A percentile compares a stretch with the other conserved stretches of the same genome.
phyloP scores from a whole-genome alignment of 1,140 invertebrate species.

The Colletes gigas region DNA sequence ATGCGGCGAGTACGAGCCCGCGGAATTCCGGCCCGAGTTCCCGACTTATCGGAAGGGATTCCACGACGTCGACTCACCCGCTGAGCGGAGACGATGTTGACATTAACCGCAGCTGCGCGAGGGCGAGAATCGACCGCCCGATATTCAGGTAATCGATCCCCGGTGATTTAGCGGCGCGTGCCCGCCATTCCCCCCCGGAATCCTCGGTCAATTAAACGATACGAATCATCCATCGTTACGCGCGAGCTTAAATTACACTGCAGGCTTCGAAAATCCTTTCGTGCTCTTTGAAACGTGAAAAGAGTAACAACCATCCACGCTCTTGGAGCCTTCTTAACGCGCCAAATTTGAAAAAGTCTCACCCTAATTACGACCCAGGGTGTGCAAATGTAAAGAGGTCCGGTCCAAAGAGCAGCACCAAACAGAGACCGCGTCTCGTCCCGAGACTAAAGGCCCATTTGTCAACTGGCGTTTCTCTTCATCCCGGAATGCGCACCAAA shows the following conservation, averaged over 20 bases:
- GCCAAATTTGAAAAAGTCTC: no score
- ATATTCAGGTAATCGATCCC: conserved; percentile 18
- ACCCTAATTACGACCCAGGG: no score
- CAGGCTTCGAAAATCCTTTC: no score
- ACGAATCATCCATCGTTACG: no score
- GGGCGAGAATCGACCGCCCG: no score
- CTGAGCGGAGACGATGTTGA: neutral
- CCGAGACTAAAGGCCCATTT: neutral
- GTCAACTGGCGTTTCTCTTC: neutral
- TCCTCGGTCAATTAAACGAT: neutral
- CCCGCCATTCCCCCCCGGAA: no score
- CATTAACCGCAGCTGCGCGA: neutral
- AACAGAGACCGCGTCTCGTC: no score
- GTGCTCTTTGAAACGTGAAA: no score
- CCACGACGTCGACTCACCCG: neutral
- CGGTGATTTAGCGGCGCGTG: conserved; percentile 30
- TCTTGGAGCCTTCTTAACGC: no score
- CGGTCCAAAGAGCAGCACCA: neutral
- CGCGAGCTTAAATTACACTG: no score
- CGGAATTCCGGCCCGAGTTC: conserved; percentile 22
- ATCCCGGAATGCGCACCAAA: conserved; percentile 7
- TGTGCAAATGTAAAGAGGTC: neutral
- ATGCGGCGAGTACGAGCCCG: neutral
- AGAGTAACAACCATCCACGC: no score
- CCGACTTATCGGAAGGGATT: conserved; percentile 36